Evolutionary conservation across 2,113 vertebrate genomes (phyloP), one percentile per base, ranked within the genome.

Genomic region (Mus pahari): DNA sequence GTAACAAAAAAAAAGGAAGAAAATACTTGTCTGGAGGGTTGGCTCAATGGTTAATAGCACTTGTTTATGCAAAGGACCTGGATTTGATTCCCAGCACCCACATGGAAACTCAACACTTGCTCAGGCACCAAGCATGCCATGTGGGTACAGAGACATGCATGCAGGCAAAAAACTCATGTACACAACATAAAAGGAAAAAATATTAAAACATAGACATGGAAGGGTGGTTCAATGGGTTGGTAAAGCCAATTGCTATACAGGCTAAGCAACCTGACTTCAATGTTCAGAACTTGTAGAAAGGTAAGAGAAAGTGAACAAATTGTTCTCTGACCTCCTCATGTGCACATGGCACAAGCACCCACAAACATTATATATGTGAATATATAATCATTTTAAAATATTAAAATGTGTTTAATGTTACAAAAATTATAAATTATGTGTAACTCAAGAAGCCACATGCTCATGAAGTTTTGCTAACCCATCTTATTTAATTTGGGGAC

Each of bases 401-500:
- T 68, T 86, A 45, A 33, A 68, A 86, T 31, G 24, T 84, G 16
- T 78, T 33, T 86, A 55, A 92, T 93, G 88, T 83, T 96, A 62
- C 39, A 79, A 26, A 86, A 73, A 39, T 96, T 94, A 71, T 8
- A 42, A 92, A n/a, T 93, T 45, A 24, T 88, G 5, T 58, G 62
- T 31, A 42, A 42, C 75, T 84, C 88, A 70, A 22, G 68, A 62
- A 42, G 24, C 42, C 82, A 45, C 8, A 91, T 79, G 48, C 77
- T 94, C 39, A 82, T 60, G 55, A 8, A 33, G 50, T 95, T 96
- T 95, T 86, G 3, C 68, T 97, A 45, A 81, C 36, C n/a, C 26
- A 58, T 94, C 66, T 77, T 92, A 77, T 91, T 81, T 95, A 96
- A 89, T 77, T 92, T 93, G 75, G 48, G 24, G 36, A 88, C 93